Evolutionary conservation across 2,888 invertebrate genomes (phyloP), one percentile per base, ranked within the genome.

Genomic region (Drosophila siamana): DNA sequence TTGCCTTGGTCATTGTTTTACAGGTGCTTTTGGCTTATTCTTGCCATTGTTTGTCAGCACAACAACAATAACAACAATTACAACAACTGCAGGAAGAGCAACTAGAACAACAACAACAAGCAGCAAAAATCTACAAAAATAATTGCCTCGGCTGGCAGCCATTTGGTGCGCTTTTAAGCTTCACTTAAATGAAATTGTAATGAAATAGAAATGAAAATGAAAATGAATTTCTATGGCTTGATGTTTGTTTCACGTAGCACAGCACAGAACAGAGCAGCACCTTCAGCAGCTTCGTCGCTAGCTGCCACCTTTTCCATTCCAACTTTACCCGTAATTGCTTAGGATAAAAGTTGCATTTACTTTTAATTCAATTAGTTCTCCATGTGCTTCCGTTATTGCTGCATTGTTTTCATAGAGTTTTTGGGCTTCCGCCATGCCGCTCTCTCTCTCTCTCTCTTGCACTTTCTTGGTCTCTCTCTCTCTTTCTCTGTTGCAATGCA

Each of bases 171-270:
- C 88, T 85, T 88, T 86, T 86, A 83, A 88, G 88, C 84, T 86
- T 83, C 84, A 83, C 86, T 83, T 86, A 84, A 88, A 85, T 78
- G 84, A 85, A 85, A 85, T 88, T 86, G 81, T 88, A 85, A 86
- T 85, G 85, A 85, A 84, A 75, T 79, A 74, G 69, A 81, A 86
- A 75, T 85, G 70, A 71, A 83, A 80, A 80, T 70, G 78, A 78
- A 76, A 82, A 82, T 86, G 87, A 84, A 86, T 86, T 81, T 80
- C 70, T 77, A 76, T 83, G 81, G 86, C 88, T 83, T 84, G 88
- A 83, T 83, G 88, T 78, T 85, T 86, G 78, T 73, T 38, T 46
- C 78, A 62, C 11, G 41, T 24, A 16, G 11, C 40, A 46, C 8
- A 47, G 11, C 38, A 36, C 11, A 41, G 38, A n/a, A n/a, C n/a